Percentiles rank a stretch among this genome's conserved stretches.
These are phyloP conservation scores for Aphelenchoides avenae DNA, from an alignment of 1,140 invertebrate species.

Conservation along the genomic window DNA sequence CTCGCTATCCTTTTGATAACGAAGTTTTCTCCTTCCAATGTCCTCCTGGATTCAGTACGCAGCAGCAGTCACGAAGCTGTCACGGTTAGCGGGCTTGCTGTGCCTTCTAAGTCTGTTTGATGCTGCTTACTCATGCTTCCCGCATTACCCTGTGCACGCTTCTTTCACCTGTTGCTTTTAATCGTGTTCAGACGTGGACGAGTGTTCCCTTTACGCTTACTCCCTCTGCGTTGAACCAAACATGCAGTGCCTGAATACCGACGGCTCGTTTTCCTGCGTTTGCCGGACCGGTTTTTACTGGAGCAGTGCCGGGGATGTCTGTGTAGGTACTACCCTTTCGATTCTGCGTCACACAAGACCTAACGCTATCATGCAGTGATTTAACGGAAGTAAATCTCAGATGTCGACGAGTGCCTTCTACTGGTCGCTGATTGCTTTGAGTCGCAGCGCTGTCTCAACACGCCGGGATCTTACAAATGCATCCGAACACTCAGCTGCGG, in stretches of 20 bases:
- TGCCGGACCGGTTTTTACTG: slow-evolving; percentile 40
- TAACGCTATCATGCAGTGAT: slow-evolving; percentile 11
- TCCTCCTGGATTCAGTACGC: background rate
- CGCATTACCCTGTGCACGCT: background rate
- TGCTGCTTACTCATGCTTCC: too few species aligned
- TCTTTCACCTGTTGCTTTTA: slow-evolving; percentile 4
- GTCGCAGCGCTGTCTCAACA: slow-evolving; percentile 56
- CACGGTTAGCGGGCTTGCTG: slow-evolving; percentile 6
- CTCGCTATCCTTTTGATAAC: background rate
- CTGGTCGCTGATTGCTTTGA: slow-evolving; percentile 54
- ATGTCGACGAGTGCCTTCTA: slow-evolving; percentile 57
- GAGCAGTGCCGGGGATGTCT: slow-evolving; percentile 29
- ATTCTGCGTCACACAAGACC: too few species aligned
- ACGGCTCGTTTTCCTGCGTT: slow-evolving; percentile 34
- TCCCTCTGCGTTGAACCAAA: slow-evolving; percentile 34
- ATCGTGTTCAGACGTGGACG: slow-evolving; percentile 25
- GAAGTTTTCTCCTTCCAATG: slow-evolving; percentile 1
- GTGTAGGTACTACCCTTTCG: too few species aligned
- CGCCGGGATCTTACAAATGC: slow-evolving; percentile 64
- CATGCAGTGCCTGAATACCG: slow-evolving; percentile 39
- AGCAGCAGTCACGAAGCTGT: background rate
- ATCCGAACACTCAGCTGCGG: slow-evolving; percentile 80
- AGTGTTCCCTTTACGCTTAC: slow-evolving; percentile 19
- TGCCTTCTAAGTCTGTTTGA: background rate
- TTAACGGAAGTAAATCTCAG: slow-evolving; percentile 22